Conservation (phyloP, 1,140 invertebrate genomes). For the Marisa cornuarietis region DNA sequence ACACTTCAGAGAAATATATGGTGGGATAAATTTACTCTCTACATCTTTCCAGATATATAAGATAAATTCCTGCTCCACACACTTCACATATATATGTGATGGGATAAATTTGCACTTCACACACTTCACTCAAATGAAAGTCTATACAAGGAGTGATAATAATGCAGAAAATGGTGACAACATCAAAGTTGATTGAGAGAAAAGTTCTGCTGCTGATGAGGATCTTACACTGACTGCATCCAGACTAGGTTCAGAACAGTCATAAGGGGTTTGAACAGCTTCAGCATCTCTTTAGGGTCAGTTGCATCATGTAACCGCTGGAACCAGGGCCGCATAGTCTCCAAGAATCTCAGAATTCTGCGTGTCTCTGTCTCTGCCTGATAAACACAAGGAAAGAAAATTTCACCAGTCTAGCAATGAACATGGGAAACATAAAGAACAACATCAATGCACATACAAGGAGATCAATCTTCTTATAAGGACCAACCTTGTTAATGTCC, state of each 20-base stretch:
- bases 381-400: background rate
- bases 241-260: constrained; percentile 62
- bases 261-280: constrained; percentile 62
- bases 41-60: too few species aligned
- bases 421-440: background rate
- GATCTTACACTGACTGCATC: constrained; percentile 61
- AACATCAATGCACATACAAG: background rate
- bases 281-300: constrained; percentile 53
- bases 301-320: constrained; percentile 53
- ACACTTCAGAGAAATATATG: too few species aligned
- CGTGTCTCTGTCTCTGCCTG: constrained; percentile 61
- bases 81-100: too few species aligned
- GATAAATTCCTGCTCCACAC: too few species aligned
- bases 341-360: constrained; percentile 59
- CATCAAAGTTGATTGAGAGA: background rate
- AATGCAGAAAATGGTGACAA: background rate
- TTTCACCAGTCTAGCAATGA: too few species aligned
- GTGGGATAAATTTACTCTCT: too few species aligned
- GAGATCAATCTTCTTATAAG: background rate
- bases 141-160: background rate
- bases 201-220: too few species aligned
- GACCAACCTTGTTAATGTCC: constrained; percentile 59
- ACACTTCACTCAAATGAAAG: too few species aligned
- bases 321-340: constrained; percentile 59
- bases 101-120: too few species aligned